Evolutionary conservation across 2,797 vertebrate species (phyloP).

Genomic region (Linurgus olivaceus): DNA sequence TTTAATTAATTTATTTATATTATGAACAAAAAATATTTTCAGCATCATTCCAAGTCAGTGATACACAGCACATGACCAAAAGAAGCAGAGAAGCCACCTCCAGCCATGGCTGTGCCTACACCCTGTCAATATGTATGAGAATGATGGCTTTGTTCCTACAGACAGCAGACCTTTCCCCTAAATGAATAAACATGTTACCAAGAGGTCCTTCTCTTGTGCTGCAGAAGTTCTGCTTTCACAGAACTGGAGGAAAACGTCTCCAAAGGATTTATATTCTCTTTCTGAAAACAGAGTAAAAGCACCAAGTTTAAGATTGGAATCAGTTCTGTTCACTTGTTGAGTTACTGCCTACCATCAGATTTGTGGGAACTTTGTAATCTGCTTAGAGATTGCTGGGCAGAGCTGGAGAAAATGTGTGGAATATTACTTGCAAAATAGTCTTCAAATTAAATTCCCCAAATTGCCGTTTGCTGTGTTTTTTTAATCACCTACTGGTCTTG

Average conservation of each 20-base stretch:
- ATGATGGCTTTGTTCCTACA: background rate
- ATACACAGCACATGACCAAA: background rate
- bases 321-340: background rate
- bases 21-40: background rate
- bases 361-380: background rate
- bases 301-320: background rate
- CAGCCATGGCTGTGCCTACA: background rate
- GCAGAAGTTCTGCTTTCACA: background rate
- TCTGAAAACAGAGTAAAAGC: background rate
- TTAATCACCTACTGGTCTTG: slow-evolving; percentile 23
- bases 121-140: background rate
- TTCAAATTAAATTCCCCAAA: slow-evolving; percentile 30
- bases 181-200: background rate
- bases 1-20: background rate
- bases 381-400: background rate
- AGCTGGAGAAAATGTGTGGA: background rate
- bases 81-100: background rate
- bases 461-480: slow-evolving; percentile 6
- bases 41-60: background rate
- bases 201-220: background rate
- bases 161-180: background rate
- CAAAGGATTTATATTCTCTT: background rate
- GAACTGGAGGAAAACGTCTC: background rate
- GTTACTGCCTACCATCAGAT: background rate
- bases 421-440: slow-evolving; percentile 35